Percentiles rank a stretch among this genome's conserved stretches.
phyloP scores from a whole-genome alignment of 2,113 vertebrate genomes.

The Gymnogyps californianus region DNA sequence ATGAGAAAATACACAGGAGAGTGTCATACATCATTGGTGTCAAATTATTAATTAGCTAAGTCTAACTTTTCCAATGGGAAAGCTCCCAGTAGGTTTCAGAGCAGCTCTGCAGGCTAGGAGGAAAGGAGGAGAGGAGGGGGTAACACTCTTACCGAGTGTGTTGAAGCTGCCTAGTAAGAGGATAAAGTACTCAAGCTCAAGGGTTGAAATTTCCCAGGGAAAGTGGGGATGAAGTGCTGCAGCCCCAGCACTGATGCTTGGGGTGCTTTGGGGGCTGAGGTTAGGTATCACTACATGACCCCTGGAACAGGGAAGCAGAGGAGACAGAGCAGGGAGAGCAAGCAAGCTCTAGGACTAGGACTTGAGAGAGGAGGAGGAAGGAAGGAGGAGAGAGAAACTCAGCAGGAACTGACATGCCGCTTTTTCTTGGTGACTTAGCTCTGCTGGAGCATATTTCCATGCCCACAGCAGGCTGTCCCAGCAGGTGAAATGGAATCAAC shows the following conservation, averaged over 20 bases:
- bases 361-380: not conserved
- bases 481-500: not conserved
- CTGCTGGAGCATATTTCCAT: not conserved
- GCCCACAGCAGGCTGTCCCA: not conserved
- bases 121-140: not conserved
- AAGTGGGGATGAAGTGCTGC: not conserved
- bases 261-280: not conserved
- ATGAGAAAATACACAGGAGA: not conserved
- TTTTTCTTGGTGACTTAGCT: not conserved
- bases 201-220: not conserved
- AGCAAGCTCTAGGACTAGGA: not conserved
- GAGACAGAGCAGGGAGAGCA: not conserved
- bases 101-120: not conserved
- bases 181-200: not conserved
- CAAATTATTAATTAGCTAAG: not conserved
- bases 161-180: not conserved
- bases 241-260: not conserved
- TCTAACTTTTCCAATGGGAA: not conserved
- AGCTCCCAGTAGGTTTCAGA: not conserved
- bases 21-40: not conserved
- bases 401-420: fast-evolving
- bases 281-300: not conserved
- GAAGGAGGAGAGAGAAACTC: not conserved
- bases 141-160: fast-evolving
- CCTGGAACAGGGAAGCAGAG: not conserved